phyloP scores from a whole-genome alignment of 2,888 invertebrate species.

The Dolichopus griseipennis region DNA sequence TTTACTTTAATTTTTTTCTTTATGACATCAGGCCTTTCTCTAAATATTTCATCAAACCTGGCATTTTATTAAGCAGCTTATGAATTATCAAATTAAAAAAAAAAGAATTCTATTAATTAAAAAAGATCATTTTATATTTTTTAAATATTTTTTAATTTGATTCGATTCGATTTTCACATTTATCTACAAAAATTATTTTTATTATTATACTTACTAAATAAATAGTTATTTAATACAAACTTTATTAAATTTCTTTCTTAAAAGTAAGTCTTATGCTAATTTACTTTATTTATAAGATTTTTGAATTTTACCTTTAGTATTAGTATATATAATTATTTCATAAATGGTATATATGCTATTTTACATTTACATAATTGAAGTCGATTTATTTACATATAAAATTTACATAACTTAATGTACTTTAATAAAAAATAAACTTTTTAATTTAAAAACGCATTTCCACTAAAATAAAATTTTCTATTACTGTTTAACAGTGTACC shows the following conservation, averaged over 20 bases:
- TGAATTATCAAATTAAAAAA: no score
- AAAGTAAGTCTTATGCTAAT: background rate
- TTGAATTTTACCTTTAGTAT: background rate
- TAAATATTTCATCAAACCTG: no score
- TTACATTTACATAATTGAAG: background rate
- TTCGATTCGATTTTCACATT: slow-evolving; percentile 4
- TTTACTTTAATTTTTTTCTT: no score
- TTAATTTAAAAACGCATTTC: background rate
- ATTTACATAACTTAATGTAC: background rate
- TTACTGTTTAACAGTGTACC: no score
- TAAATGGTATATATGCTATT: background rate
- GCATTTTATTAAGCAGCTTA: no score
- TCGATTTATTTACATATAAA: background rate
- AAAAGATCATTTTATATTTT: background rate
- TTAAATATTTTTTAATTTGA: slow-evolving; percentile 1
- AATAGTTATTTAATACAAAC: background rate
- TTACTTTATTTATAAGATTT: background rate
- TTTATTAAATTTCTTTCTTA: background rate
- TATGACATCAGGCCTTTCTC: no score
- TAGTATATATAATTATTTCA: background rate
- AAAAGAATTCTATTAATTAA: no score
- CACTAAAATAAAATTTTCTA: background rate
- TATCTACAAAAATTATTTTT: slow-evolving; percentile 6
- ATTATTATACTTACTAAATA: background rate
- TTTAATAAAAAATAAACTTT: background rate